Evolutionary conservation across 2,797 vertebrate species (phyloP).

Genomic region (Mormyrops attenuatus): DNA sequence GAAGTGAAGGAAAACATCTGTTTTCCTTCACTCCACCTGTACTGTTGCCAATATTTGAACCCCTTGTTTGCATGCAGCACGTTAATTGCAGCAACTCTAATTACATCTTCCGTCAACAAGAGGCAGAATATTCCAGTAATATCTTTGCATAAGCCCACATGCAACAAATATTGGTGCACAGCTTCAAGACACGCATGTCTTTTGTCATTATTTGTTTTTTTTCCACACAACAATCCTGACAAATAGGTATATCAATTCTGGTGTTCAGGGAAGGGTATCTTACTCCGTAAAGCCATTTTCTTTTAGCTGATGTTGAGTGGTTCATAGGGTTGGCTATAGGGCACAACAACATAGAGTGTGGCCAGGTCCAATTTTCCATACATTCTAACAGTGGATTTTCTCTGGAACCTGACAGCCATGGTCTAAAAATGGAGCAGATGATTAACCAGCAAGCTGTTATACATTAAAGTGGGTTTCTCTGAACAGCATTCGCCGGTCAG

Average conservation of each 20-base stretch:
- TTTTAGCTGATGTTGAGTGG: neutral
- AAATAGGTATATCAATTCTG: neutral
- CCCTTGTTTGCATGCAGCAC: neutral
- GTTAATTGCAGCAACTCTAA: neutral
- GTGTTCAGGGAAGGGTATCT: neutral
- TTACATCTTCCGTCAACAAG: neutral
- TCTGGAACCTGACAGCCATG: neutral
- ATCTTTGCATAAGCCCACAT: neutral
- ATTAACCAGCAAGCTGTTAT: slow-evolving; percentile 34
- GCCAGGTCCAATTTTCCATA: neutral
- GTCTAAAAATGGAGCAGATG: slow-evolving; percentile 17
- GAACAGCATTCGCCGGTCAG: neutral
- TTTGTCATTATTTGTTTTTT: neutral
- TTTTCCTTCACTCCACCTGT: neutral
- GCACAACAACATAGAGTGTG: neutral
- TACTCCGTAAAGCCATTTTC: neutral
- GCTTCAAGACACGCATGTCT: neutral
- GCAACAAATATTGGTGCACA: neutral
- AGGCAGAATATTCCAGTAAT: neutral
- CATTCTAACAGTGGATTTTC: neutral
- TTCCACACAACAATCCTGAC: neutral
- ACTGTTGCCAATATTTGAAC: neutral
- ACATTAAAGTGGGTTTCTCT: slow-evolving; percentile 9
- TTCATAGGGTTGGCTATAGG: neutral
- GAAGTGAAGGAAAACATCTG: neutral